phyloP scores from a whole-genome alignment of 2,797 vertebrate genomes.

The Rhynchotus rufescens region DNA sequence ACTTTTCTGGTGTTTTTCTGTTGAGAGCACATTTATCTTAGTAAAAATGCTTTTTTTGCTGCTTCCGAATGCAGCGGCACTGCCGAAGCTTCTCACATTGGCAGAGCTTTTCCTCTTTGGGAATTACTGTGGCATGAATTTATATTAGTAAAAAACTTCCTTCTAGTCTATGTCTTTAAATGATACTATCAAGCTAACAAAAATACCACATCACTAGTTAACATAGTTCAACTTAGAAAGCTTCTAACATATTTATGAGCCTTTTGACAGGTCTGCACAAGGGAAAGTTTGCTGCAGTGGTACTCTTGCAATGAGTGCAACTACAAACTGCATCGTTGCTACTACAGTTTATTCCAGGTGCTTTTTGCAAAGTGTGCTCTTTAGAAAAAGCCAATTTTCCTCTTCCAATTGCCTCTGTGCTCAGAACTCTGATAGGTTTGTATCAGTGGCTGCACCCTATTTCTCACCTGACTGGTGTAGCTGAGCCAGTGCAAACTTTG shows the following conservation, averaged over 20 bases:
- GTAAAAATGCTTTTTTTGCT: background rate
- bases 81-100: fast-evolving
- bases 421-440: background rate
- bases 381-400: background rate
- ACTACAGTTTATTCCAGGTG: background rate
- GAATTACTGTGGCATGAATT: background rate
- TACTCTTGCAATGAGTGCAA: background rate
- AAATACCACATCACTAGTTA: background rate
- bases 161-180: background rate
- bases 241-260: background rate
- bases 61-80: background rate
- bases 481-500: background rate
- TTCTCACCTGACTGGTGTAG: background rate
- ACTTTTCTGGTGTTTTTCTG: background rate
- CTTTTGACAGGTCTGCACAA: background rate
- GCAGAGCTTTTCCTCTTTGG: background rate
- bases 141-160: background rate
- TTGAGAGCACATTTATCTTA: background rate
- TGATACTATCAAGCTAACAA: background rate
- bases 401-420: background rate
- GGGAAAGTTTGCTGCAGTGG: background rate
- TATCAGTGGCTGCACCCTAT: background rate
- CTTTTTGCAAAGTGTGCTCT: background rate
- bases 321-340: background rate
- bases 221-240: background rate